Evolutionary conservation across 1,140 invertebrate species (phyloP).

Genomic region (Catajapyx aquilonaris): DNA sequence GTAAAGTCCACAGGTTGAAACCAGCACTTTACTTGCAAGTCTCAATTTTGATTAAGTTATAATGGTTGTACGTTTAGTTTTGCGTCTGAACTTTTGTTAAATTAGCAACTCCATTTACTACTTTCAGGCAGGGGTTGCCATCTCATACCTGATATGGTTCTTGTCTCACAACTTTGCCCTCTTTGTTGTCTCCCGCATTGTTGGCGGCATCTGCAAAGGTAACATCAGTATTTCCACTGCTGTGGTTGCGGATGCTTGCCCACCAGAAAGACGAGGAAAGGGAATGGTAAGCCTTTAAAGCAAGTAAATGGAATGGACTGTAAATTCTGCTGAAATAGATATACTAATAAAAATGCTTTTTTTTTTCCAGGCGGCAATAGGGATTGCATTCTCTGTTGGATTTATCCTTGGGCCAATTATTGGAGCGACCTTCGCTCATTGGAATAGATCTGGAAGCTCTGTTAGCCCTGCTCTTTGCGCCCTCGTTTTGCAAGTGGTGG

Average conservation of each 20-base stretch:
- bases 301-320: neutral
- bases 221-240: constrained; percentile 92
- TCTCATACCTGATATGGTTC: constrained; percentile 77
- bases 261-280: constrained; percentile 53
- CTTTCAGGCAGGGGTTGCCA: constrained; percentile 50
- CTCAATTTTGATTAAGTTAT: constrained; percentile 4
- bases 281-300: constrained; percentile 65
- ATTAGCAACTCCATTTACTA: too few species aligned
- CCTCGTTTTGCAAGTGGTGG: constrained; percentile 46
- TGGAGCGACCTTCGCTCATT: constrained; percentile 71
- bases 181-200: constrained; percentile 79
- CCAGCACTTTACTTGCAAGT: constrained; percentile 3
- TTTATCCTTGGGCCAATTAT: constrained; percentile 91
- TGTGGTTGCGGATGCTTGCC: constrained; percentile 81
- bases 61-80: constrained; percentile 7
- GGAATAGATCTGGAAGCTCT: constrained; percentile 29
- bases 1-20: too few species aligned
- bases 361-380: constrained; percentile 68
- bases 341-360: constrained; percentile 6
- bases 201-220: constrained; percentile 90
- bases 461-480: constrained; percentile 65
- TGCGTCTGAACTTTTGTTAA: constrained; percentile 6
- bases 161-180: constrained; percentile 66
- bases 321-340: constrained; percentile 1
- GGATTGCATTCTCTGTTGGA: constrained; percentile 90